Base-by-base conservation (phyloP, 2,797 vertebrate genomes). In the Rhynchotus rufescens region DNA sequence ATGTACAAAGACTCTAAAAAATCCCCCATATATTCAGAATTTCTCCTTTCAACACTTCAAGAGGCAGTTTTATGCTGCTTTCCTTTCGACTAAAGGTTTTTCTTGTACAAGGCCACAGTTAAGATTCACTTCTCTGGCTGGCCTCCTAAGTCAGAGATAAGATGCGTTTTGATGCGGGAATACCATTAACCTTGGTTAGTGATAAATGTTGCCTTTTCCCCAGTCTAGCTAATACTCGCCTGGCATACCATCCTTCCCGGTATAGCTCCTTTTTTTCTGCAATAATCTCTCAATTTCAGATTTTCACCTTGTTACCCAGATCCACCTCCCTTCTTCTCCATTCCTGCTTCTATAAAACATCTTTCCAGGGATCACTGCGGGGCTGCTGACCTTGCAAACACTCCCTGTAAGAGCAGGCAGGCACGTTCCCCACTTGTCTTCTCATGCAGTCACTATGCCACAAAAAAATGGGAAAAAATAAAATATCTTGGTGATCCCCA, bases 381-480 rank as follows among this genome's bases (percentile, higher is more conserved):
- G 12, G 38, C 44, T 69, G 21, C 52, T 73, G 52, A 64, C 84
- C 75, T 64, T 66, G 56, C 60, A 64, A 34, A 51, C 23, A 2
- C 21, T 69, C 32, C n/a, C 4, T 25, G 42, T 56, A 60, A 5
- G 12, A 71, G 34, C 65, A 79, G 42, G 44, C 59, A 84, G 71
- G 60, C 56, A n/a, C 3, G 19, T 42, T 59, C 84, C 4, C 57
- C 47, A 26, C 12, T 51, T 69, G 66, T 44, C 69, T 61, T 66
- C 2, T 0, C 26, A 34, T 0, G 4, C 15, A 52, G 60, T 57
- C 86, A 54, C 25, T 3, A 34, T n/a, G 78, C 76, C 0, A 0
- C 80, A 82, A 80, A 51, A 86, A 91, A 82, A 32, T 71, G 75
- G 84, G 42, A 42, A 42, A 42, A 42, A 42, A 42, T 42, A 36